Evolutionary conservation across 2,888 invertebrate species (phyloP).

Genomic region (Hydrotaea cyrtoneurina): DNA sequence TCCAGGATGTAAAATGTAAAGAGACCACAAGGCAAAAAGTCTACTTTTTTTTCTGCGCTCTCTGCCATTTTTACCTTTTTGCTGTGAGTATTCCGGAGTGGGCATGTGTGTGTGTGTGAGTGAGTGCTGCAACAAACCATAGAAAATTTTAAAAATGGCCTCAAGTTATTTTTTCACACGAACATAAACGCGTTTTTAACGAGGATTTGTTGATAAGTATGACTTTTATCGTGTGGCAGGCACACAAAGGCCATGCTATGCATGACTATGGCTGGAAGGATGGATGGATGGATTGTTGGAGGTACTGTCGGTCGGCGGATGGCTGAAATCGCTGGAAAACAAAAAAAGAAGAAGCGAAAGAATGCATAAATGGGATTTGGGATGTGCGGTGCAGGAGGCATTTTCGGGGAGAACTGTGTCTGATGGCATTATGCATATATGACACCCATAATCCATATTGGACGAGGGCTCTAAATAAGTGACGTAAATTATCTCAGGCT

Average conservation of each 20-base stretch:
- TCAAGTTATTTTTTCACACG: conserved; percentile 63
- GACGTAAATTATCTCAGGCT: too few relatives aligned
- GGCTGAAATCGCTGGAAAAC: too few relatives aligned
- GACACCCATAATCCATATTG: neutral
- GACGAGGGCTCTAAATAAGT: neutral
- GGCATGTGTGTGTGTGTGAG: neutral
- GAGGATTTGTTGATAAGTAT: conserved; percentile 59
- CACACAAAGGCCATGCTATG: neutral
- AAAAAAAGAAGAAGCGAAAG: too few relatives aligned
- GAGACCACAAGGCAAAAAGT: conserved; percentile 21
- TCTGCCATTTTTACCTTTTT: neutral
- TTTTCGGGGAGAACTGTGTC: neutral
- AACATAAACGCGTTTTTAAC: conserved; percentile 63
- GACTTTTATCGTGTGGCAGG: conserved; percentile 47
- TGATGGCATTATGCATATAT: conserved; percentile 6
- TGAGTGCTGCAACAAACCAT: conserved; percentile 43
- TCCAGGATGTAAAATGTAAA: conserved; percentile 32
- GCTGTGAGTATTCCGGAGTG: neutral
- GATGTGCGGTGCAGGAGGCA: neutral
- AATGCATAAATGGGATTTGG: conserved; percentile 5
- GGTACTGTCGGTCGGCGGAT: neutral
- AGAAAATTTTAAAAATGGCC: conserved; percentile 63
- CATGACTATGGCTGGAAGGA: neutral
- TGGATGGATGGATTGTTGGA: neutral
- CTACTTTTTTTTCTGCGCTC: conserved; percentile 4